A percentile compares a stretch with the other conserved stretches of the same genome.
phyloP scores from a whole-genome alignment of 1,140 invertebrate genomes.

The Bemisia tabaci region DNA sequence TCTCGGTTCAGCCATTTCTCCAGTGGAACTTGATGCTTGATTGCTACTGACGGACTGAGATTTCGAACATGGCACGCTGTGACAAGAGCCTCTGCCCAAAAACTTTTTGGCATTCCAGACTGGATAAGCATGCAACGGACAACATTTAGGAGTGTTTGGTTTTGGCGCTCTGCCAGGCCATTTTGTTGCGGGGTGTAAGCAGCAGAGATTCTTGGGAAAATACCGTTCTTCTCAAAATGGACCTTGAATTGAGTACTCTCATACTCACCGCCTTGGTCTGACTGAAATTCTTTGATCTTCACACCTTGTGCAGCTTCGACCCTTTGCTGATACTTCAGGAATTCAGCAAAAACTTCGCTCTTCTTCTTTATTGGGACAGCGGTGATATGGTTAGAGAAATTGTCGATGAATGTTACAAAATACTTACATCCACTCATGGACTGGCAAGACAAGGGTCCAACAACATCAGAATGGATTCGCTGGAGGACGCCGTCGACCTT shows the following conservation, averaged over 20 bases:
- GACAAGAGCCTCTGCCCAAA: constrained; percentile 31
- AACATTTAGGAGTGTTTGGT: constrained; percentile 29
- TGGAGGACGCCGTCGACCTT: not conserved
- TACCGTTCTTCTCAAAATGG: constrained; percentile 5
- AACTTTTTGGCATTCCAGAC: constrained; percentile 23
- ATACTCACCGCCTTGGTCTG: constrained; percentile 7
- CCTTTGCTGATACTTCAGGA: constrained; percentile 8
- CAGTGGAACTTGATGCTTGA: not conserved
- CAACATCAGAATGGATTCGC: constrained; percentile 11
- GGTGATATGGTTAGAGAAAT: constrained; percentile 9
- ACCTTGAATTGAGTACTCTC: not conserved
- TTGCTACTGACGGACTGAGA: constrained; percentile 3
- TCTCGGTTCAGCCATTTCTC: not conserved
- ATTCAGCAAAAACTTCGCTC: constrained; percentile 4
- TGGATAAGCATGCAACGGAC: constrained; percentile 27
- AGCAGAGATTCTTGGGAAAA: constrained; percentile 12
- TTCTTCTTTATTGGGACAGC: constrained; percentile 9
- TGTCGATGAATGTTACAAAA: constrained; percentile 13
- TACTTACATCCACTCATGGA: constrained; percentile 2
- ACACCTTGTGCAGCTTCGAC: constrained; percentile 6
- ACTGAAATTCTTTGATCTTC: constrained; percentile 13
- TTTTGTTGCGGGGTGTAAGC: constrained; percentile 31
- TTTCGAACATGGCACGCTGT: constrained; percentile 19
- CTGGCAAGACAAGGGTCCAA: constrained; percentile 4
- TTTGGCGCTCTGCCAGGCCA: constrained; percentile 30